These are phyloP conservation scores for Drosophila equinoxialis DNA, from an alignment of 1,140 invertebrate genomes.

Conservation along the genomic window DNA sequence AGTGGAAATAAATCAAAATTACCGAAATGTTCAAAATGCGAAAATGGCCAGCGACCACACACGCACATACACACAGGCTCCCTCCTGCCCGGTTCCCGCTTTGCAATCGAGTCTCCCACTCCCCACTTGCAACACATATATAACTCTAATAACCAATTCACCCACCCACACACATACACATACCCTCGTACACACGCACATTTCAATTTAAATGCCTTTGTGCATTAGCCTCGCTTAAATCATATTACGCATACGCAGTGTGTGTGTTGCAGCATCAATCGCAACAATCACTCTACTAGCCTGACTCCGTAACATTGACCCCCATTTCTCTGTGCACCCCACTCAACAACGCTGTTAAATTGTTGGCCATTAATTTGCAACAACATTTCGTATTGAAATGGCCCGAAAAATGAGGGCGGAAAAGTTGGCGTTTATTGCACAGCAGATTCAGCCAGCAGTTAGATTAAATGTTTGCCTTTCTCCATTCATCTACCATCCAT, in stretches of 20 bases:
- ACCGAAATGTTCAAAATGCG: conserved; percentile 66
- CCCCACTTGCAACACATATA: too few relatives aligned
- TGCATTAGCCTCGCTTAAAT: conserved; percentile 77
- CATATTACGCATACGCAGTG: conserved; percentile 75
- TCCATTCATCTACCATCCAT: background rate
- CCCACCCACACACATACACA: conserved; percentile 8
- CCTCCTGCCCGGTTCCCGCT: background rate
- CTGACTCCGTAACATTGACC: background rate
- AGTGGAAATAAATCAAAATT: conserved; percentile 74
- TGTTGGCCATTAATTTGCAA: conserved; percentile 67
- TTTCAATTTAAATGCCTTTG: conserved; percentile 80
- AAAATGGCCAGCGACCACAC: conserved; percentile 37
- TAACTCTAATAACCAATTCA: too few relatives aligned
- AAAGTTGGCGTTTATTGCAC: conserved; percentile 26
- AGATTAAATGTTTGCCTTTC: conserved; percentile 16
- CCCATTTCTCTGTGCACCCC: background rate
- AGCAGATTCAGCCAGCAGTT: conserved; percentile 21
- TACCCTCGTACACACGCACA: conserved; percentile 26
- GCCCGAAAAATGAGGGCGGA: background rate
- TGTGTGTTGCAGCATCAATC: conserved; percentile 48
- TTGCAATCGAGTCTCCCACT: too few relatives aligned
- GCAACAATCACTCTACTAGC: conserved; percentile 13
- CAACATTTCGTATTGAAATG: conserved; percentile 33
- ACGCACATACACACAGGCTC: conserved; percentile 17
- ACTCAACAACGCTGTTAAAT: conserved; percentile 47